These are phyloP conservation scores for Psittacula cyanocephala DNA, from an alignment of 2,113 vertebrate species.

Conservation along the genomic window DNA sequence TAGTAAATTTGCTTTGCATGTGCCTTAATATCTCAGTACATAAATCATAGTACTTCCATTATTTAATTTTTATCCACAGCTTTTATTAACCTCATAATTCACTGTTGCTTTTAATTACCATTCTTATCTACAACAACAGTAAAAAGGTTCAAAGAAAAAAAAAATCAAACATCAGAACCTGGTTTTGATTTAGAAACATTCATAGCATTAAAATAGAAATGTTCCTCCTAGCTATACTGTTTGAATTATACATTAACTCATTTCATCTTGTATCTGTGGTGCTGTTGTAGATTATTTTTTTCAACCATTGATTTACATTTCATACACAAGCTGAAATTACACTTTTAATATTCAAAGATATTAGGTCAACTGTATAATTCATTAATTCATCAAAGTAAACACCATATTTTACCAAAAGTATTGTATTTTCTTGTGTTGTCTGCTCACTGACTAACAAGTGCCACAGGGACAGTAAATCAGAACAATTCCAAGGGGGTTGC, in stretches of 20 bases:
- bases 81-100: constrained; percentile 23
- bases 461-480: background rate
- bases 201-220: constrained; percentile 32
- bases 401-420: background rate
- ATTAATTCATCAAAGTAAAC: background rate
- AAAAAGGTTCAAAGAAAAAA: constrained; percentile 19
- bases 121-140: background rate
- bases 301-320: constrained; percentile 1
- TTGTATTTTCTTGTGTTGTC: background rate
- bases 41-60: background rate
- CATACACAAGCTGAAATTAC: background rate
- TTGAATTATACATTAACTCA: constrained; percentile 52
- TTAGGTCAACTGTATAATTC: constrained; percentile 10
- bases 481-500: background rate
- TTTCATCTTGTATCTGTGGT: background rate
- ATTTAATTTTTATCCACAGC: background rate
- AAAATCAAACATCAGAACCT: background rate
- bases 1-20: constrained; percentile 5
- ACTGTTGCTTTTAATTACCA: constrained; percentile 26
- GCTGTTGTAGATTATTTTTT: constrained; percentile 23
- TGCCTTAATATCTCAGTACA: background rate
- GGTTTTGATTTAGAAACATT: constrained; percentile 31
- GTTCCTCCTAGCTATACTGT: constrained; percentile 18
- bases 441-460: background rate
- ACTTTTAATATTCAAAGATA: background rate